Conservation (phyloP, 2,888 invertebrate genomes). For the Melinaea marsaeus region DNA sequence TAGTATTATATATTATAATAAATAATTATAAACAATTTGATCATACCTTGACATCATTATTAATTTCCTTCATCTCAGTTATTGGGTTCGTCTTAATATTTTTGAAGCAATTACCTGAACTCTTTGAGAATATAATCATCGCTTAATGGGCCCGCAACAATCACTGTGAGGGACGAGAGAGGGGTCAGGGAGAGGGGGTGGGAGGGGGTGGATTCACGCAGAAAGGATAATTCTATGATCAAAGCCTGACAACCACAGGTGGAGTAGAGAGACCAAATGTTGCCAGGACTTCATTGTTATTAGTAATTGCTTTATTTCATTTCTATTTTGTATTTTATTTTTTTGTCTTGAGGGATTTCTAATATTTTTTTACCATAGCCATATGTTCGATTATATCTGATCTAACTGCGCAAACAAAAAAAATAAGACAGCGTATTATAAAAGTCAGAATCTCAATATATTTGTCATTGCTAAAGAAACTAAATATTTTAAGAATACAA, state of each 20-base stretch:
- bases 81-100: conserved; percentile 27
- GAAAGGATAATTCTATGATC: conserved; percentile 56
- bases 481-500: no score
- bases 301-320: not conserved
- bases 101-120: conserved; percentile 32
- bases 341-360: no score
- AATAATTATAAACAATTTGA: not conserved
- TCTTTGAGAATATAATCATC: conserved; percentile 34
- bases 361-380: no score
- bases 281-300: not conserved
- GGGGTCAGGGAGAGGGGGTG: not conserved
- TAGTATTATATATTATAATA: no score
- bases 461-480: no score
- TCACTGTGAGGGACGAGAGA: conserved; percentile 25
- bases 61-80: conserved; percentile 17
- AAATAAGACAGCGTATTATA: no score
- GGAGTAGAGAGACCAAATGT: conserved; percentile 36
- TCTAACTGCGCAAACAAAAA: no score
- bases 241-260: conserved; percentile 55
- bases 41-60: conserved; percentile 7
- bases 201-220: conserved; percentile 34
- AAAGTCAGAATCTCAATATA: no score
- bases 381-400: no score
- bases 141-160: conserved; percentile 34
- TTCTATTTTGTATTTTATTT: no score